These are phyloP conservation scores for Takifugu ocellatus DNA, from an alignment of 2,797 vertebrate species.

Conservation along the genomic window DNA sequence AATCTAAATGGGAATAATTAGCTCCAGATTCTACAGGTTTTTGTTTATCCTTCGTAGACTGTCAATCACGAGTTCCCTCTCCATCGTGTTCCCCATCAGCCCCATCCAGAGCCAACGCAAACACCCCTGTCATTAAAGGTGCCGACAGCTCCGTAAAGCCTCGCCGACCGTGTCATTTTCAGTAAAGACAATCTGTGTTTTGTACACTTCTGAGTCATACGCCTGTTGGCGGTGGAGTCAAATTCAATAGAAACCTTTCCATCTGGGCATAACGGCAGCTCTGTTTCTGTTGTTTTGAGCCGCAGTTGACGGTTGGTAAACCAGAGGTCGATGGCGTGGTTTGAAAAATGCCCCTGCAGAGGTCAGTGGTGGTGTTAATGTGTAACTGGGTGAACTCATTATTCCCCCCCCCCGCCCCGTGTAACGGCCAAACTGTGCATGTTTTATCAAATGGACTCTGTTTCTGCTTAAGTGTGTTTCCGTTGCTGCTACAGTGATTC, in stretches of 20 bases:
- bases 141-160: slow-evolving; percentile 35
- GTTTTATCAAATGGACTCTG: slow-evolving; percentile 32
- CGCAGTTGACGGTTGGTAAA: slow-evolving; percentile 34
- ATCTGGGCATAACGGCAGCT: slow-evolving; percentile 28
- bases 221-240: slow-evolving; percentile 14
- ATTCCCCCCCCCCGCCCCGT: slow-evolving; percentile 17
- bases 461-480: slow-evolving; percentile 36
- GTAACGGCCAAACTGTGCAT: slow-evolving; percentile 8
- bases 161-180: slow-evolving; percentile 13
- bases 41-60: no score
- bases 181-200: slow-evolving; percentile 5
- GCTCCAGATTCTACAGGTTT: neutral
- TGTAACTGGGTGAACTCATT: slow-evolving; percentile 21
- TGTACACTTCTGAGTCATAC: slow-evolving; percentile 39
- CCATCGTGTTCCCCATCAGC: slow-evolving; percentile 12
- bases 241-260: slow-evolving; percentile 16
- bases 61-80: neutral
- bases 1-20: no score
- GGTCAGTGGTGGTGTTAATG: slow-evolving; percentile 26
- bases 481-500: slow-evolving; percentile 35
- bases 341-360: slow-evolving; percentile 42
- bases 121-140: slow-evolving; percentile 20
- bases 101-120: slow-evolving; percentile 6
- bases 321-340: slow-evolving; percentile 32
- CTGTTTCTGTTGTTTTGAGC: slow-evolving; percentile 25